Base-by-base conservation (phyloP, 1,140 invertebrate genomes). In the Sarcophaga bullata region DNA sequence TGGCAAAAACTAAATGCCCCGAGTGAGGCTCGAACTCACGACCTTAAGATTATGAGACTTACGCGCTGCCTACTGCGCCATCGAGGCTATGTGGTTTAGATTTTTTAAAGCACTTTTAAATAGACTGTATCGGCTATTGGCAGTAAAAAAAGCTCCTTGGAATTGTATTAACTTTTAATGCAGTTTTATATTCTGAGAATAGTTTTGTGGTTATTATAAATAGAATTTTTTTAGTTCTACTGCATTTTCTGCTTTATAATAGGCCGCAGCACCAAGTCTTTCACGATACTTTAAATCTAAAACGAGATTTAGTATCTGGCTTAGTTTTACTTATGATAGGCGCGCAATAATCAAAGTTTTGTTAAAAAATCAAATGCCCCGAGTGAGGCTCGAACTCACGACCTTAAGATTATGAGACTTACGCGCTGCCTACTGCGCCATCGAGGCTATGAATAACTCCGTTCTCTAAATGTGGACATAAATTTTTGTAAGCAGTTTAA, bases 381-480 rank as follows among this genome's bases (percentile, higher is more conserved):
- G 94, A 93, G 95, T 96, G 95, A 96, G 96, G 95, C 95, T 96
- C 95, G 95, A 97, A 96, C 95, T 96, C 95, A 96, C 95, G 96
- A 96, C 95, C 95, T 96, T 96, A 95, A 96, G 95, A 97, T 96
- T 97, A 97, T 97, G 95, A 97, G 95, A 97, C 95, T 96, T 95
- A 96, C 95, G 95, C 95, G 95, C 95, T 97, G 93, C 95, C 95
- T 94, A 95, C 95, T 96, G 95, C 95, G 95, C 95, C 93, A 96
- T 94, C 95, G 95, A 96, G 94, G 94, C 94, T 80, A 54, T 73
- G 62, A 72, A 17, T 37, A 37, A 37, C 25, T 37, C 1, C 25
- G 25, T 37, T 37, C 4, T 37, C 25, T 37, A 37, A 37, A 37
- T 1, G 4, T 37, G 1, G 1, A 4, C 1, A 37, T 37, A 1